phyloP scores from a whole-genome alignment of 1,140 invertebrate species.

The Berghia stephanieae region DNA sequence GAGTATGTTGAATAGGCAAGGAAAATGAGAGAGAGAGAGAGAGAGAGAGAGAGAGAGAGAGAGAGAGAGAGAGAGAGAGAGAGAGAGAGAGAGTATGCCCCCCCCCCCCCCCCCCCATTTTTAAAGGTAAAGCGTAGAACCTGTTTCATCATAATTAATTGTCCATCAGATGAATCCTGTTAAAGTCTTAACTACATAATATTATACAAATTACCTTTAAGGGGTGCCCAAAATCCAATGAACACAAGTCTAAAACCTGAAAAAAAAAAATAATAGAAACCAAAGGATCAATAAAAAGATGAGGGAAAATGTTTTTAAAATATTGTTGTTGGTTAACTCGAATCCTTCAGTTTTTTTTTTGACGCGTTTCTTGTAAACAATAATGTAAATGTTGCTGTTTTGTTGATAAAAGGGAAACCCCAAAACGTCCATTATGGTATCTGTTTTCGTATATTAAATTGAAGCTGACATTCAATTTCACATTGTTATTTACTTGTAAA shows the following conservation, averaged over 20 bases:
- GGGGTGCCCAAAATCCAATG: conserved; percentile 58
- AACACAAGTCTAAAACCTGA: conserved; percentile 55
- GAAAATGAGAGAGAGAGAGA: conserved; percentile 11
- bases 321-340: not conserved
- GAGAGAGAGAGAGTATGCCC: not conserved
- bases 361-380: not conserved
- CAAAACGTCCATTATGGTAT: too few relatives aligned
- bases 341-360: not conserved
- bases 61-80: conserved; percentile 24
- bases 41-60: conserved; percentile 22
- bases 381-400: too few relatives aligned
- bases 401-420: too few relatives aligned
- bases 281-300: not conserved
- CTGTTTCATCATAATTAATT: too few relatives aligned
- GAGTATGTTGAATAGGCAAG: not conserved
- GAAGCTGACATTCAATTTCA: too few relatives aligned
- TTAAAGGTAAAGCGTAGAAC: too few relatives aligned
- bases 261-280: conserved; percentile 31
- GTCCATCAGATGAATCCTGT: too few relatives aligned
- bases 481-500: too few relatives aligned
- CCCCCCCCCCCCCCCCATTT: too few relatives aligned
- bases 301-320: not conserved
- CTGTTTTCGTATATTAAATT: too few relatives aligned
- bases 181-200: too few relatives aligned
- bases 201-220: conserved; percentile 56